Evolutionary conservation across 1,140 invertebrate species (phyloP).

Genomic region (Drosophila persimilis): DNA sequence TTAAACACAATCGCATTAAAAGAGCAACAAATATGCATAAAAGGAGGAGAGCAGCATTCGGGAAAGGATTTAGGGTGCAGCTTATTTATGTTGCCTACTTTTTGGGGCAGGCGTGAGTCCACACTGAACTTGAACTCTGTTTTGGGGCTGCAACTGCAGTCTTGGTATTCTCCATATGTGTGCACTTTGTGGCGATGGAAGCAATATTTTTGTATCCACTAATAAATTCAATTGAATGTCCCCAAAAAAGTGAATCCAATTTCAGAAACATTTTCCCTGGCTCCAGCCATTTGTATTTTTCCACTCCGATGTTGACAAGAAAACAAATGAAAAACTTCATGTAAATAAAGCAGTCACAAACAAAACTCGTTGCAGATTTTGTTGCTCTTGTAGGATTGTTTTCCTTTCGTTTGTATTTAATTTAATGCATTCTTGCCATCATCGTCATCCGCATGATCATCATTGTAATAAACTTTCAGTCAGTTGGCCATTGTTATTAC

Average conservation of each 20-base stretch:
- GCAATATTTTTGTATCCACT: not conserved
- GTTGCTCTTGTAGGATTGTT: slow-evolving; percentile 34
- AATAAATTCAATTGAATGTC: slow-evolving; percentile 7
- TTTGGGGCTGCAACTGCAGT: too few relatives aligned
- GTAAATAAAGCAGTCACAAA: slow-evolving; percentile 56
- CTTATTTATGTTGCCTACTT: slow-evolving; percentile 38
- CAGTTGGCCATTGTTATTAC: slow-evolving; percentile 58
- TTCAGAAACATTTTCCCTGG: slow-evolving; percentile 14
- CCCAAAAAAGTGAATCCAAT: not conserved
- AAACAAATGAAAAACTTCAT: slow-evolving; percentile 71
- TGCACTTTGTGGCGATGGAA: not conserved
- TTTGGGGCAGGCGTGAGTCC: slow-evolving; percentile 6
- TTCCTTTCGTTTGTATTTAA: slow-evolving; percentile 67
- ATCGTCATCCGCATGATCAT: slow-evolving; percentile 24
- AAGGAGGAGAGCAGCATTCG: slow-evolving; percentile 9
- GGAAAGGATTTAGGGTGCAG: slow-evolving; percentile 21
- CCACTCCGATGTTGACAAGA: slow-evolving; percentile 66
- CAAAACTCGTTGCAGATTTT: slow-evolving; percentile 35
- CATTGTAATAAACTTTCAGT: slow-evolving; percentile 54
- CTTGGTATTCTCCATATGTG: not conserved
- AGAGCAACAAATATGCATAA: slow-evolving; percentile 50
- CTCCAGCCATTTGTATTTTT: slow-evolving; percentile 25
- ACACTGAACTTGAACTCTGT: slow-evolving; percentile 16
- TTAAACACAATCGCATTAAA: slow-evolving; percentile 63
- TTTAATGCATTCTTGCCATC: slow-evolving; percentile 69